Percentiles rank a stretch among this genome's conserved stretches.
phyloP scores from a whole-genome alignment of 2,888 invertebrate genomes.

The Rambutsinella grinnellia region DNA sequence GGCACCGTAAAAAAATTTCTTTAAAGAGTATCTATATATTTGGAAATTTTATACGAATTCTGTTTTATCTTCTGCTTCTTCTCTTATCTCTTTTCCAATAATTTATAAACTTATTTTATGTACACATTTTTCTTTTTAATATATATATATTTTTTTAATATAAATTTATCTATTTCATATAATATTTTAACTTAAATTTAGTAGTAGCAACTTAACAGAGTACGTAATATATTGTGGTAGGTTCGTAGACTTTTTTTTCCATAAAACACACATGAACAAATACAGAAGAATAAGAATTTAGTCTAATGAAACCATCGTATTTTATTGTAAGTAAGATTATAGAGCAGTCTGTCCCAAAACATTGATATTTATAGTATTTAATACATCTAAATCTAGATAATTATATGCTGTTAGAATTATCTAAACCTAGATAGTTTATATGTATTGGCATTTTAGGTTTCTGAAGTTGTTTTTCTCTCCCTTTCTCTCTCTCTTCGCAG shows the following conservation, averaged over 20 bases:
- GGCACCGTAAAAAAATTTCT: slow-evolving; percentile 51
- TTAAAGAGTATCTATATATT: slow-evolving; percentile 39
- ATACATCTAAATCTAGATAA: slow-evolving; percentile 11
- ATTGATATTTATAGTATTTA: slow-evolving; percentile 16
- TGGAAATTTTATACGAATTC: slow-evolving; percentile 25
- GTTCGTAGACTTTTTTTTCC: slow-evolving; percentile 1
- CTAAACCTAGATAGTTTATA: slow-evolving; percentile 14
- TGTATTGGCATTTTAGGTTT: slow-evolving; percentile 25
- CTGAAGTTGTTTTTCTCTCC: slow-evolving; percentile 15
- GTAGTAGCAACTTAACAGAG: slow-evolving; percentile 23
- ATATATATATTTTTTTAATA: too few species aligned
- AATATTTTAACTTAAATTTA: slow-evolving; percentile 1
- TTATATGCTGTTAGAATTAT: slow-evolving; percentile 20
- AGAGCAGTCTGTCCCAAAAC: slow-evolving; percentile 46
- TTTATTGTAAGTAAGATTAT: too few species aligned
- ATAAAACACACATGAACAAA: slow-evolving; percentile 20
- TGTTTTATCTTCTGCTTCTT: not conserved
- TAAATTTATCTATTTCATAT: too few species aligned
- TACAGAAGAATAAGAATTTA: slow-evolving; percentile 12
- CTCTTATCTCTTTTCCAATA: not conserved
- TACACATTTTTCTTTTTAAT: too few species aligned
- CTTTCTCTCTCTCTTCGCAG: not conserved
- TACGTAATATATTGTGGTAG: slow-evolving; percentile 21
- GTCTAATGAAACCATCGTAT: slow-evolving; percentile 10
- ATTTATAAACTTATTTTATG: too few species aligned